Evolutionary conservation across 2,113 vertebrate species (phyloP), one percentile per base, ranked within the genome.

Genomic region (Edolisoma coerulescens): DNA sequence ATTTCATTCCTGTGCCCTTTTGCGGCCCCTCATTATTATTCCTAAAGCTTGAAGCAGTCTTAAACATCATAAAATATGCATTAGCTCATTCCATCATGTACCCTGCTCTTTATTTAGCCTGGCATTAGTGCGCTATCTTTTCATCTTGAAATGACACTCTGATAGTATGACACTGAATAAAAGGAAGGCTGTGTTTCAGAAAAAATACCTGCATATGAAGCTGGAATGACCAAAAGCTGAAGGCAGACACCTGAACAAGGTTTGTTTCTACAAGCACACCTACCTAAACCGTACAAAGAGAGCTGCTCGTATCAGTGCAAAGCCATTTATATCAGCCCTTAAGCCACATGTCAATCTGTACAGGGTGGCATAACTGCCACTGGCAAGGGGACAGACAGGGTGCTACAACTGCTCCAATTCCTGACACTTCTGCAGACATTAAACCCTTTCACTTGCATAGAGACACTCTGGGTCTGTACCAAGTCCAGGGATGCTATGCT

Each of bases 11-110:
- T 80, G 37, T 91, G 91, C 89, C 93, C 92, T 96, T 94, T 86
- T 82, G 56, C 81, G 87, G 87, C 91, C 85, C 61, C 54, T 96
- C 83, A 88, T 97, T 96, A 97, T 96, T 96, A 97, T 95, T 97
- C 87, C 64, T 95, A 89, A 93, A 90, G 94, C 95, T 97, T 91
- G 85, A 92, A 93, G 92, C 54, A 94, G 85, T 95, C 89, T 96
- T 96, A 95, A 95, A 89, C 73, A 50, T 70, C 56, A 96, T 91
- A 73, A 97, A 97, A 96, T 90, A 96, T 94, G 86, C 76, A 97
- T 97, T 95, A 69, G 64, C 63, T 95, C 75, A 78, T 75, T 88
- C 95, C 83, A 85, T 93, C 75, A 76, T 79, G 65, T 52, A 92
- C 84, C 33, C 87, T 75, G 64, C 60, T 84, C 91, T 94, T 96